Percentiles rank a stretch among this genome's conserved stretches.
Conservation (phyloP, 1,140 invertebrate species). For the Holotrichia oblita region DNA sequence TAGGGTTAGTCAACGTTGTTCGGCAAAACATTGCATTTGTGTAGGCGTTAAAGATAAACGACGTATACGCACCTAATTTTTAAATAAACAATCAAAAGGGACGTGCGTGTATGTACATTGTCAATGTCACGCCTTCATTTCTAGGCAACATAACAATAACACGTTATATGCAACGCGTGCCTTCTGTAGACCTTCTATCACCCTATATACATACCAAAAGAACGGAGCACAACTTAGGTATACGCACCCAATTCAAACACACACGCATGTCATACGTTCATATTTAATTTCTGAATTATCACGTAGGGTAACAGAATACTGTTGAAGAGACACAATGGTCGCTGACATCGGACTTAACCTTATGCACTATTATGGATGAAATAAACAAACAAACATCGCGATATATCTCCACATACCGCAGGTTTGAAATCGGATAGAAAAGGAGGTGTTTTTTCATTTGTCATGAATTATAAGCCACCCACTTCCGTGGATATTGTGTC, state of each 20-base stretch:
- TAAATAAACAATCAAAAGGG: conserved; percentile 5
- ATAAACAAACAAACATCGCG: background rate
- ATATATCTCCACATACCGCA: background rate
- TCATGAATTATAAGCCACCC: conserved; percentile 7
- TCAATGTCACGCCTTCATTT: conserved; percentile 8
- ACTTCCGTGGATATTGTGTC: background rate
- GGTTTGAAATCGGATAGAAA: background rate
- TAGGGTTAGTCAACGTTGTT: no score
- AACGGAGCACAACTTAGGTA: background rate
- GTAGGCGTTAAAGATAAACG: conserved; percentile 11
- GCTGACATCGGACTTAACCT: background rate
- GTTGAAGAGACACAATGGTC: conserved; percentile 4
- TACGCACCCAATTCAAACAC: conserved; percentile 16
- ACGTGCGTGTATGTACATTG: background rate
- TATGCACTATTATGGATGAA: background rate
- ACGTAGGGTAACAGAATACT: background rate
- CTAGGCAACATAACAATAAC: background rate
- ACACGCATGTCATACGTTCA: conserved; percentile 11
- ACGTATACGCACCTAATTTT: background rate
- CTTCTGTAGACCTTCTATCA: background rate
- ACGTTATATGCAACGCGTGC: conserved; percentile 6
- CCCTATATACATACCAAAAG: background rate
- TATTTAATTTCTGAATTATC: conserved; percentile 18
- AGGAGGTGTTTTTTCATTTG: background rate
- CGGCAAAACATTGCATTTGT: background rate